Conservation (phyloP, 2,888 invertebrate species). For the Limnephilus rhombicus region DNA sequence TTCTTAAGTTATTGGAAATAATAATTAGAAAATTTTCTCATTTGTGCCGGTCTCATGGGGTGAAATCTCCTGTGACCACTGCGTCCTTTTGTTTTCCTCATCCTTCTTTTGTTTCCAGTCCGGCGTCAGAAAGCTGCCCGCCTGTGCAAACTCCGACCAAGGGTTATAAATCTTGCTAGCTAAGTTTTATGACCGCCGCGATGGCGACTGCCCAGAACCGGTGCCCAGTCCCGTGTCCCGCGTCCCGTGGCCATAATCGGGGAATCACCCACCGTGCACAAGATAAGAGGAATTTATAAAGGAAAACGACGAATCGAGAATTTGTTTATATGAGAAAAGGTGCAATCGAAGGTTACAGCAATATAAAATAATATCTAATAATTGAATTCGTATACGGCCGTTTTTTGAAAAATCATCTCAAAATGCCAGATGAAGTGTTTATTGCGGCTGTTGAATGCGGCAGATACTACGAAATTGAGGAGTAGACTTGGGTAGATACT, state of each 20-base stretch:
- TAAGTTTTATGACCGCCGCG: slow-evolving; percentile 61
- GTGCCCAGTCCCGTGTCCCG: background rate
- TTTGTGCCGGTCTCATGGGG: background rate
- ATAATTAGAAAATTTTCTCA: background rate
- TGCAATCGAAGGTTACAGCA: background rate
- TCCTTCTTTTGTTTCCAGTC: slow-evolving; percentile 45
- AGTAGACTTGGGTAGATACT: no score
- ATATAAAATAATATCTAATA: no score
- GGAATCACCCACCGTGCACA: background rate
- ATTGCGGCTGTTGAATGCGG: no score
- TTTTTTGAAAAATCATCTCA: no score
- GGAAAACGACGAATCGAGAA: slow-evolving; percentile 1
- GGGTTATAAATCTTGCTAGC: slow-evolving; percentile 63
- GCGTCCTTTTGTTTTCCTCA: slow-evolving; percentile 6
- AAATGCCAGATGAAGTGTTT: no score
- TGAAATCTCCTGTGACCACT: background rate
- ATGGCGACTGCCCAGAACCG: background rate
- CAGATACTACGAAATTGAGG: no score
- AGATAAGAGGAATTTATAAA: background rate
- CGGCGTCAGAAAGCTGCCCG: slow-evolving; percentile 46
- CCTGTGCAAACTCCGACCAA: slow-evolving; percentile 24
- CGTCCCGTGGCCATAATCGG: background rate
- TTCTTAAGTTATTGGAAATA: background rate
- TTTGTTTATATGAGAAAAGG: background rate
- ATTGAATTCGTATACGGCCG: no score